Conservation (phyloP, 2,888 invertebrate species). For the Nymphalis urticae region DNA sequence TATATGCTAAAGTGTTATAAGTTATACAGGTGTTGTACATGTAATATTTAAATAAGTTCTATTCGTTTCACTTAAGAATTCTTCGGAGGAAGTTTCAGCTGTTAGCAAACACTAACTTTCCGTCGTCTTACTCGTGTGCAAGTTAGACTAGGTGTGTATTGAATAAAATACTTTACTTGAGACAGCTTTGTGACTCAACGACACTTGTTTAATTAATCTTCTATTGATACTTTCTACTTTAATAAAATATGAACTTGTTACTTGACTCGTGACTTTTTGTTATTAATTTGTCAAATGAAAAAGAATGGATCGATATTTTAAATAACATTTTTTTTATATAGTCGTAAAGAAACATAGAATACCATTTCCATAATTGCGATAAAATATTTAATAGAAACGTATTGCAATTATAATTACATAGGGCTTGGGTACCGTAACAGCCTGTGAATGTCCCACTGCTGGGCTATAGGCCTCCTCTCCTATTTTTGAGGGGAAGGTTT, state of each 20-base stretch:
- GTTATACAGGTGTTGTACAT: constrained; percentile 6
- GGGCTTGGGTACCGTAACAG: too few species aligned
- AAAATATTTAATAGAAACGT: too few species aligned
- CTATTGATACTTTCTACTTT: constrained; percentile 19
- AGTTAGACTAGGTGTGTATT: constrained; percentile 25
- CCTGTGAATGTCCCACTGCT: too few species aligned
- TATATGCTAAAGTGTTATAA: not conserved
- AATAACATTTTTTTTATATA: too few species aligned
- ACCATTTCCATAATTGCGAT: too few species aligned
- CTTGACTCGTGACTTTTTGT: too few species aligned
- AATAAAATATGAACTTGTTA: not conserved
- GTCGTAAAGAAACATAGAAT: too few species aligned
- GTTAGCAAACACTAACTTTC: constrained; percentile 36
- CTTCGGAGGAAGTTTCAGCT: constrained; percentile 32
- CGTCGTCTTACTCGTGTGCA: constrained; percentile 18
- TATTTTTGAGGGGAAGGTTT: too few species aligned
- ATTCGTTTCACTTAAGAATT: constrained; percentile 33
- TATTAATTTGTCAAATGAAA: too few species aligned
- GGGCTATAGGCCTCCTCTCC: too few species aligned
- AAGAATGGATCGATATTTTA: too few species aligned
- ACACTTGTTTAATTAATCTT: constrained; percentile 24
- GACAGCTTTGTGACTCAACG: constrained; percentile 21
- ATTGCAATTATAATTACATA: too few species aligned
- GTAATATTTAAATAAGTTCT: constrained; percentile 23
- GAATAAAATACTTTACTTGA: constrained; percentile 25